phyloP scores from a whole-genome alignment of 2,797 vertebrate species.

The Cyclopterus lumpus region DNA sequence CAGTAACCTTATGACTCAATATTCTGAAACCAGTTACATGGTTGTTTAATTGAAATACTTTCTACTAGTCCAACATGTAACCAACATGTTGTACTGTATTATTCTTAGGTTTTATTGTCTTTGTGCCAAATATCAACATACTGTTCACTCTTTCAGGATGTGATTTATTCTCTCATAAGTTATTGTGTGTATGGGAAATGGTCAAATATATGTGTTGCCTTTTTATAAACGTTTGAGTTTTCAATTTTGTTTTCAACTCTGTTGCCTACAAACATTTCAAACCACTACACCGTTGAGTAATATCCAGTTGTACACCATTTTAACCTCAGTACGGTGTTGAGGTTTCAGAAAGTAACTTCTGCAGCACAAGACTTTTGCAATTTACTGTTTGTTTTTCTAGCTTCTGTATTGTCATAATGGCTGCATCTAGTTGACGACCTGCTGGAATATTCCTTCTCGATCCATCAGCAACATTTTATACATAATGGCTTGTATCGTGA shows the following conservation, averaged over 20 bases:
- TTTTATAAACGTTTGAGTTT: conserved; percentile 21
- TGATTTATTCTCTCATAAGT: conserved; percentile 60
- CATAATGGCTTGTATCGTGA: conserved; percentile 12
- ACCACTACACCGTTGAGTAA: conserved; percentile 5
- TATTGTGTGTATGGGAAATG: conserved; percentile 61
- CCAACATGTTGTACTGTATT: conserved; percentile 9
- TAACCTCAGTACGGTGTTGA: conserved; percentile 2
- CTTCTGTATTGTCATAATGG: background rate
- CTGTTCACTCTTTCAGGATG: conserved; percentile 26
- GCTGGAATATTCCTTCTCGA: conserved; percentile 10
- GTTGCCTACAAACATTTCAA: conserved; percentile 51
- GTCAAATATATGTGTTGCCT: conserved; percentile 13
- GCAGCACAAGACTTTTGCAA: background rate
- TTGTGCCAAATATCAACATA: conserved; percentile 46
- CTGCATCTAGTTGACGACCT: conserved; percentile 31
- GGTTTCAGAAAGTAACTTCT: background rate
- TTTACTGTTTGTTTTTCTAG: background rate
- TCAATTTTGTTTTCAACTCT: conserved; percentile 15
- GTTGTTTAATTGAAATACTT: conserved; percentile 24
- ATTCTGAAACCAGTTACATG: conserved; percentile 8
- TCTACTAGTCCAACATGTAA: conserved; percentile 7
- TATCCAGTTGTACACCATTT: conserved; percentile 16
- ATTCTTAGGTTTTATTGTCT: conserved; percentile 5
- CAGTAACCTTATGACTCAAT: conserved; percentile 29
- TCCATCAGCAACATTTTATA: conserved; percentile 27